These are phyloP conservation scores for Tenthredo mesomela DNA, from an alignment of 2,888 invertebrate species.

Conservation along the genomic window DNA sequence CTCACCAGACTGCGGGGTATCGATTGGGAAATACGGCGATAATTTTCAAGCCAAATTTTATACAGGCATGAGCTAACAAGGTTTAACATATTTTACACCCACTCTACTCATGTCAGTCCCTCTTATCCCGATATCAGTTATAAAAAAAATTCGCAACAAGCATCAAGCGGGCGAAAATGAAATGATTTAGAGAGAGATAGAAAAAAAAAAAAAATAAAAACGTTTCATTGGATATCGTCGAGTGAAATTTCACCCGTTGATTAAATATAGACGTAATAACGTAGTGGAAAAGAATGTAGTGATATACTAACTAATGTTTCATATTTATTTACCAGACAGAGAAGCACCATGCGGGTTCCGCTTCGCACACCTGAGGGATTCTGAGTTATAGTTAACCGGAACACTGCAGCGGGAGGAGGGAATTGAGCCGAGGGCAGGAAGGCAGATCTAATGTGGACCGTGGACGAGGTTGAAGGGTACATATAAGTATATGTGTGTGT, in stretches of 20 bases:
- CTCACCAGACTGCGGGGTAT: not conserved
- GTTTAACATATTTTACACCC: not conserved
- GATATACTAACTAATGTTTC: not conserved
- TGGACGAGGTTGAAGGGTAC: not conserved
- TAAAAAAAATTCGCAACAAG: not conserved
- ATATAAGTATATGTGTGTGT: not conserved
- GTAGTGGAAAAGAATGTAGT: not conserved
- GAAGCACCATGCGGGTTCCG: not conserved
- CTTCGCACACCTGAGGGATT: conserved; percentile 73
- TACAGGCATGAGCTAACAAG: not conserved
- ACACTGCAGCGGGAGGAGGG: conserved; percentile 52
- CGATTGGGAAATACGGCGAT: conserved; percentile 5
- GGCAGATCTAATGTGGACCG: not conserved
- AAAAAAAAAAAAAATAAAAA: not conserved
- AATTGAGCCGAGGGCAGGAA: conserved; percentile 4
- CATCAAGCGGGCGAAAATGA: not conserved
- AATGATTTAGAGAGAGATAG: not conserved
- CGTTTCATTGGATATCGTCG: not conserved
- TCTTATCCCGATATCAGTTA: not conserved
- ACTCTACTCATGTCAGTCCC: not conserved
- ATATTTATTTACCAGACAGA: not conserved
- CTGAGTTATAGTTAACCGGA: conserved; percentile 71
- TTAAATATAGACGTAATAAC: too few species aligned
- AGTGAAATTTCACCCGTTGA: not conserved
- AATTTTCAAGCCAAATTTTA: not conserved